These are phyloP conservation scores for Caenorhabditis sp. DNA, from an alignment of 2,888 invertebrate genomes.

Conservation along the genomic window DNA sequence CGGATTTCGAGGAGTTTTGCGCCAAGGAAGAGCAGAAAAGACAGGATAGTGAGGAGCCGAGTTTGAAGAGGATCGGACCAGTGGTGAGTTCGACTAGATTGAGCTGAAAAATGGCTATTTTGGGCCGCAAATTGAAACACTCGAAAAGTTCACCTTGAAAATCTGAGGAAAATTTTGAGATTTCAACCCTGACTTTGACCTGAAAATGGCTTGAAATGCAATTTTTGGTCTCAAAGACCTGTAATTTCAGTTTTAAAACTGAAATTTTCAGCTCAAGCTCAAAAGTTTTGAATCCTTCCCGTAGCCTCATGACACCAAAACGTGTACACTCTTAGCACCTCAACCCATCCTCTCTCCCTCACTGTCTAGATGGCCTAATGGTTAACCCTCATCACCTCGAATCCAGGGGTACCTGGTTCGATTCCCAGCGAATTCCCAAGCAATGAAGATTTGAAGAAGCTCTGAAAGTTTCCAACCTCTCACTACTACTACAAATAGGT, in stretches of 20 bases:
- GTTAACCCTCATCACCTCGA: background rate
- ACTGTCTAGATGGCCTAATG: background rate
- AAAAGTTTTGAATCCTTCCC: too few relatives aligned
- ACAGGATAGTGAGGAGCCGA: background rate
- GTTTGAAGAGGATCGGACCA: constrained; percentile 47
- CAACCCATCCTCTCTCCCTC: background rate
- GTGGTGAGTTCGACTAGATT: constrained; percentile 52
- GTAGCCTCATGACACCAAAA: too few relatives aligned
- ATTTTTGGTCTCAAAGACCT: background rate
- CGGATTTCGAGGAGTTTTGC: constrained; percentile 35
- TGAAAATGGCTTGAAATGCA: background rate
- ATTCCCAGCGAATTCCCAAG: constrained; percentile 7
- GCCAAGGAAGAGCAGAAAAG: constrained; percentile 3
- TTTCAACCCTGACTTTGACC: background rate
- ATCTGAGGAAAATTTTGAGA: background rate
- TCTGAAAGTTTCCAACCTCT: constrained; percentile 20
- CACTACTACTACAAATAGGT: background rate
- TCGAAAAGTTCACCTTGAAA: background rate
- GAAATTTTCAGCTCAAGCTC: background rate
- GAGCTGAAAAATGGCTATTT: too few relatives aligned
- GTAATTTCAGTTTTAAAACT: background rate
- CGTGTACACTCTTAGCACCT: too few relatives aligned
- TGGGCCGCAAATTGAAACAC: too few relatives aligned
- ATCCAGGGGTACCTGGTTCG: background rate
- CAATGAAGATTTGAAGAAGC: constrained; percentile 58